These are phyloP conservation scores for Pipistrellus pipistrellus DNA, from an alignment of 2,797 vertebrate genomes.

Conservation along the genomic window DNA sequence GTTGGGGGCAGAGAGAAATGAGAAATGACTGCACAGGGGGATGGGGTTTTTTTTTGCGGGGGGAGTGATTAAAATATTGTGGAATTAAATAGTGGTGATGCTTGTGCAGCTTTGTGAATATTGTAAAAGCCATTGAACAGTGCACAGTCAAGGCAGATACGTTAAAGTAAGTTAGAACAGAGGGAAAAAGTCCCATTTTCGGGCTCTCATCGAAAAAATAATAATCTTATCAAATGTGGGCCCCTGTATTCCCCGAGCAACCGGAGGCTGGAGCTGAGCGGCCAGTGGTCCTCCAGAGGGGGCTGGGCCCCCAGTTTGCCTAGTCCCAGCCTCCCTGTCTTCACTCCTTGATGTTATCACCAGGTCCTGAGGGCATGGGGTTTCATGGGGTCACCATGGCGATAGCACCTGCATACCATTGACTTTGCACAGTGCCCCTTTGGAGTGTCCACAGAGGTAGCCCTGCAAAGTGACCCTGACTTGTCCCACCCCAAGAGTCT, in stretches of 20 bases:
- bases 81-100: background rate
- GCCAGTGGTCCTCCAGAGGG: background rate
- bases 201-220: background rate
- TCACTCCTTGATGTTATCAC: background rate
- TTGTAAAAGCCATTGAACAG: background rate
- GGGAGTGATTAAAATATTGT: background rate
- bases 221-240: background rate
- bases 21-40: background rate
- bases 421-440: no score
- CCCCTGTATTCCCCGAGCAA: background rate
- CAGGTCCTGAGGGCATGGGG: background rate
- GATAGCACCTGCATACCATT: background rate
- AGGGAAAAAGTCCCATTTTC: background rate
- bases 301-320: background rate
- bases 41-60: background rate
- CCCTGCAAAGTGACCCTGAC: background rate
- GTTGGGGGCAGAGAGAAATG: background rate
- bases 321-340: background rate
- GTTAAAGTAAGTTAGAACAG: background rate
- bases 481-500: background rate
- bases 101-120: background rate
- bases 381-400: background rate
- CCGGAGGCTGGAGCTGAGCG: background rate
- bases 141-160: background rate
- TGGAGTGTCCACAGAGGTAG: background rate